A percentile compares a stretch with the other conserved stretches of the same genome.
These are phyloP conservation scores for Phalacrocorax pelagicus DNA, from an alignment of 2,113 vertebrate species.

Conservation along the genomic window DNA sequence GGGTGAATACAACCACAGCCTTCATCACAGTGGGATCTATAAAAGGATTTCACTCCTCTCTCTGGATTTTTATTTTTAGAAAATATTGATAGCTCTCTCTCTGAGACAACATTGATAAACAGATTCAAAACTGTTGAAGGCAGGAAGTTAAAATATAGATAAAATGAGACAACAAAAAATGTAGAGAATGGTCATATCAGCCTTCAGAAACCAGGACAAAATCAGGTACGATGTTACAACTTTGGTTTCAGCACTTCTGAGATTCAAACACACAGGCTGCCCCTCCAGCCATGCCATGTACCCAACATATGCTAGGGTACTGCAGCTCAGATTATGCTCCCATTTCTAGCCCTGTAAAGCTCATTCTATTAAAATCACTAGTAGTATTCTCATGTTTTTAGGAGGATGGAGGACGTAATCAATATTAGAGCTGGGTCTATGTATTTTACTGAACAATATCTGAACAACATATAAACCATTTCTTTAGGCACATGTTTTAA, in stretches of 20 bases:
- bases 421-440: not conserved
- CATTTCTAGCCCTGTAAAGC: not conserved
- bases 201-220: not conserved
- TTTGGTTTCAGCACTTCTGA: not conserved
- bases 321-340: not conserved
- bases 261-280: not conserved
- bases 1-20: not conserved
- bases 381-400: not conserved
- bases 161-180: not conserved
- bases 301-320: no score
- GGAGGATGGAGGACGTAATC: not conserved
- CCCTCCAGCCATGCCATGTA: not conserved
- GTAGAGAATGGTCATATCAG: fast-evolving
- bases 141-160: not conserved
- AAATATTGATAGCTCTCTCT: not conserved
- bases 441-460: not conserved
- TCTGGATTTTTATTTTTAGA: not conserved
- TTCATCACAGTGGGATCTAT: not conserved
- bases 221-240: not conserved
- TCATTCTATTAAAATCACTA: not conserved
- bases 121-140: not conserved
- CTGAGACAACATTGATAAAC: not conserved
- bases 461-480: not conserved
- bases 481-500: not conserved
- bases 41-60: not conserved